These are phyloP conservation scores for Adela reaumurella DNA, from an alignment of 2,888 invertebrate genomes.

Conservation along the genomic window DNA sequence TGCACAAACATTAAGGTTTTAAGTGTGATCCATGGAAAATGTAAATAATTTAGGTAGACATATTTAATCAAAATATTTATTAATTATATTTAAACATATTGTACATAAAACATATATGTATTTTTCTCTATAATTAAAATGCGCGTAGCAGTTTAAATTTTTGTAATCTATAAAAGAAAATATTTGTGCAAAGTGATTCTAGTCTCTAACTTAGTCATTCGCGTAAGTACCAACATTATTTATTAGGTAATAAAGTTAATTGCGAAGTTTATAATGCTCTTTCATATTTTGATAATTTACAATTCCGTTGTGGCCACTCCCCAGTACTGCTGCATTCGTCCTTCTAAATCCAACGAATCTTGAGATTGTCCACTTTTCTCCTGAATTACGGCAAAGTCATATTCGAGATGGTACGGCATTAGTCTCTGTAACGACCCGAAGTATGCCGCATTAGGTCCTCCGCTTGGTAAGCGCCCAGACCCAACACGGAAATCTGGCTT, in stretches of 20 bases:
- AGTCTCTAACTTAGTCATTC: not conserved
- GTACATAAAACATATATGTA: not conserved
- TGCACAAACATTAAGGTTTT: too few species aligned
- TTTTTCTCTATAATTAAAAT: not conserved
- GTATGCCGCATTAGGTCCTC: constrained; percentile 83
- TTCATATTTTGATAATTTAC: constrained; percentile 28
- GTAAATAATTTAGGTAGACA: too few species aligned
- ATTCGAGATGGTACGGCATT: constrained; percentile 78
- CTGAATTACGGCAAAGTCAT: constrained; percentile 79
- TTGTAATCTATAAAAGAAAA: not conserved
- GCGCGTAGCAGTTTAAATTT: not conserved
- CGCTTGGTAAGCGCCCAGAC: constrained; percentile 60
- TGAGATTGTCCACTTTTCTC: constrained; percentile 64
- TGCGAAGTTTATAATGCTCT: not conserved
- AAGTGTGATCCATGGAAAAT: too few species aligned
- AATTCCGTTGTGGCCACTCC: constrained; percentile 85
- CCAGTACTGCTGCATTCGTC: constrained; percentile 87
- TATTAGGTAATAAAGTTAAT: not conserved
- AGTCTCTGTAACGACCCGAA: constrained; percentile 80
- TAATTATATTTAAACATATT: not conserved
- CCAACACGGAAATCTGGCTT: constrained; percentile 58
- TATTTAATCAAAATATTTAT: too few species aligned
- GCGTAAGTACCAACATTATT: too few species aligned
- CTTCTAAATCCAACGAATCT: constrained; percentile 77
- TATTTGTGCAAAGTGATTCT: not conserved